These are phyloP conservation scores for Allygus modestus DNA, from an alignment of 2,888 invertebrate species.

Conservation along the genomic window DNA sequence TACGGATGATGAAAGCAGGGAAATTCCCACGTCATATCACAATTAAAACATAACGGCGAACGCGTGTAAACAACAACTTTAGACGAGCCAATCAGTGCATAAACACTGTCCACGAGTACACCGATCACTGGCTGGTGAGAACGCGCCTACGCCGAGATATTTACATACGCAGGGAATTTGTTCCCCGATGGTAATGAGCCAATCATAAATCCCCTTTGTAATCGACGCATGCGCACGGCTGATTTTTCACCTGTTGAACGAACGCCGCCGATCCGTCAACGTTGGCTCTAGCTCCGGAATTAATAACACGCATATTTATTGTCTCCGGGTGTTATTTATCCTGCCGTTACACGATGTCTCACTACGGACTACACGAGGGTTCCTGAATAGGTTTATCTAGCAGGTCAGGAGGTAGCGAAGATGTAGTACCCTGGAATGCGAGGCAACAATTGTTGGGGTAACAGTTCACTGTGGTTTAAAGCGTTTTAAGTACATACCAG, in stretches of 20 bases:
- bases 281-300: constrained; percentile 17
- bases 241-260: constrained; percentile 46
- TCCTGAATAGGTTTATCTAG: too few relatives aligned
- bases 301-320: constrained; percentile 30
- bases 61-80: neutral
- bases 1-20: neutral
- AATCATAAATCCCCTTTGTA: constrained; percentile 27
- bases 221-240: neutral
- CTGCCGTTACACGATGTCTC: neutral
- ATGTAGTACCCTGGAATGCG: too few relatives aligned
- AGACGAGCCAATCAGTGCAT: neutral
- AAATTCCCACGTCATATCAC: neutral
- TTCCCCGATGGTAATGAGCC: constrained; percentile 17
- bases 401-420: too few relatives aligned
- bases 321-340: neutral
- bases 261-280: constrained; percentile 23
- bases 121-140: neutral
- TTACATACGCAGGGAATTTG: constrained; percentile 26
- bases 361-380: neutral
- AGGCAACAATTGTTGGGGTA: too few relatives aligned
- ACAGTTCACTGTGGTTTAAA: too few relatives aligned
- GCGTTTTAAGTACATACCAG: too few relatives aligned
- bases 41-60: constrained; percentile 13
- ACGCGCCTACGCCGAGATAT: constrained; percentile 26
- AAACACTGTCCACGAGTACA: neutral